phyloP scores from a whole-genome alignment of 2,797 vertebrate species.

The Melanitta fusca region DNA sequence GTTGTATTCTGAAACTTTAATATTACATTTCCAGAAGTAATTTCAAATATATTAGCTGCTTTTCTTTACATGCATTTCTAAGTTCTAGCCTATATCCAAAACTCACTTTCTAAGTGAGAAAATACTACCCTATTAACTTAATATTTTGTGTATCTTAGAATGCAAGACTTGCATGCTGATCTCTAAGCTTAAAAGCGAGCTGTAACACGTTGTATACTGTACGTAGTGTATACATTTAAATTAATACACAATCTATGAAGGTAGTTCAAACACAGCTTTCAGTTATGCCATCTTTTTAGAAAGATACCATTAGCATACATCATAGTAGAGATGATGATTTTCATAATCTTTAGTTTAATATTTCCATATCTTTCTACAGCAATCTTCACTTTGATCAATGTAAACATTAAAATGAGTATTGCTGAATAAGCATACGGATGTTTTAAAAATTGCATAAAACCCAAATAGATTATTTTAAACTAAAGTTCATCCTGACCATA shows the following conservation, averaged over 20 bases:
- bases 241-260: not conserved
- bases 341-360: not conserved
- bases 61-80: not conserved
- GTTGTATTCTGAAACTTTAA: not conserved
- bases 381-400: not conserved
- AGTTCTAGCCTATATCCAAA: not conserved
- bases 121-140: not conserved
- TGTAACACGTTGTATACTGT: not conserved
- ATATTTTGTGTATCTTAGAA: not conserved
- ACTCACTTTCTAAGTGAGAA: not conserved
- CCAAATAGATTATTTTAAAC: not conserved
- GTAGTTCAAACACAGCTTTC: not conserved
- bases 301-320: not conserved
- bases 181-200: not conserved
- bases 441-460: not conserved
- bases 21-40: not conserved
- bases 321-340: not conserved
- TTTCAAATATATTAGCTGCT: not conserved
- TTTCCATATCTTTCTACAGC: not conserved
- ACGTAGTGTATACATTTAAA: not conserved
- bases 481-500: not conserved
- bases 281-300: not conserved
- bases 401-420: not conserved
- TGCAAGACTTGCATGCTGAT: not conserved
- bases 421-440: not conserved